Conservation (phyloP, 30 jellyfish, hydroid and myxozoan species). For the Sanderia malayensis region DNA sequence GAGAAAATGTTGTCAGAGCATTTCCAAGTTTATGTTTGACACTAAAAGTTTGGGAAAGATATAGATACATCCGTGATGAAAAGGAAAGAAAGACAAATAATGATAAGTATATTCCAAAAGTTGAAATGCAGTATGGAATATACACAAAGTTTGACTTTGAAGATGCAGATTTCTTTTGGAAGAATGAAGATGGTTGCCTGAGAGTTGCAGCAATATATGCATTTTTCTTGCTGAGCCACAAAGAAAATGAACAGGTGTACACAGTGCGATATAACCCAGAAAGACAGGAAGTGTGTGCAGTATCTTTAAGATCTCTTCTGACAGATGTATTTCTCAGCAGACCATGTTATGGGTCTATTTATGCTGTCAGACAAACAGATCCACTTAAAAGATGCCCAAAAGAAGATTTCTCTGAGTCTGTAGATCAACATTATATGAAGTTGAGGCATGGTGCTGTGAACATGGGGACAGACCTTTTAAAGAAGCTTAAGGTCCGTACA, state of each 20-base stretch:
- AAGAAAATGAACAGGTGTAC: constrained; percentile 31
- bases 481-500: too few species aligned
- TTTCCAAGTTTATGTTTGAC: constrained; percentile 10
- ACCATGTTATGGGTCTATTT: constrained; percentile 41
- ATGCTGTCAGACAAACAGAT: constrained; percentile 36
- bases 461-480: too few species aligned
- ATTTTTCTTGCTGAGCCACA: constrained; percentile 40
- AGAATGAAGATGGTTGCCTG: constrained; percentile 49
- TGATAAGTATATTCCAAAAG: constrained; percentile 27
- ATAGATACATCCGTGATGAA: constrained; percentile 8
- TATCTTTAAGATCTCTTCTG: constrained; percentile 20
- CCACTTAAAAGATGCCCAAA: not conserved
- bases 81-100: not conserved
- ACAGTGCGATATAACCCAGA: constrained; percentile 51
- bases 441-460: constrained; percentile 15
- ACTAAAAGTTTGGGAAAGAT: constrained; percentile 19
- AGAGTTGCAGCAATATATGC: constrained; percentile 76
- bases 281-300: constrained; percentile 40
- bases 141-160: constrained; percentile 24
- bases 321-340: constrained; percentile 19
- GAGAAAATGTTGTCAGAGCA: constrained; percentile 31
- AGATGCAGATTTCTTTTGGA: constrained; percentile 33
- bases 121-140: constrained; percentile 36
- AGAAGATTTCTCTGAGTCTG: constrained; percentile 37
- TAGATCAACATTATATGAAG: constrained; percentile 32